Base-by-base conservation (phyloP, 2,888 invertebrate genomes). In the Drosophila villosipedis region DNA sequence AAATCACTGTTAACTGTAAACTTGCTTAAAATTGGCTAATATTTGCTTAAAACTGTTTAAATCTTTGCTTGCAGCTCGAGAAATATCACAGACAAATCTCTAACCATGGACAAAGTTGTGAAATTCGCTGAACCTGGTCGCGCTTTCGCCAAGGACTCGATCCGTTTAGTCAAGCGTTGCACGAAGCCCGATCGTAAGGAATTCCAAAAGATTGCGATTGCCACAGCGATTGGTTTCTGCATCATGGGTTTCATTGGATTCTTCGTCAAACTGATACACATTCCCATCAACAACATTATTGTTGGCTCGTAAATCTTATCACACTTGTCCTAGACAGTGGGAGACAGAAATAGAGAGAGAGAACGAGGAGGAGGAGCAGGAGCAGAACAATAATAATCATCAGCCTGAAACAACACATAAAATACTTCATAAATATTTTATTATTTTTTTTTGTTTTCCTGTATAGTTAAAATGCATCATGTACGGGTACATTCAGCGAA, bases 231-330 rank as follows among this genome's bases (percentile, higher is more conserved):
- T 92, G 99, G 99, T 68, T 99, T 99, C 95, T 99, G 98, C 94
- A 99, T 99, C 94, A 99, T 99, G 99, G 99, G 99, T 68, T 99
- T 99, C 94, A 99, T 99, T 93, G 99, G 99, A 90, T 99, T 99
- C 95, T 99, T 99, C 91, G 99, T 99, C 43, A 99, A 99, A 94
- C 95, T 99, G 88, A 99, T 99, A 94, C 99, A 99, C 94, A 99
- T 99, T 94, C 99, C 99, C 82, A 99, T 99, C 94, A 98, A 98
- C 94, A 98, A 98, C 94, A 98, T 98, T 93, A 98, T 98, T 94
- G 98, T 98, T 92, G 97, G 97, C 93, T 97, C 97, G 93, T 95
- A 95, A 94, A 90, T 82, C 30, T 33, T 25, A 31, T 1, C 31
- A 16, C 30, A 16, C 16, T 47, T 43, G 58, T 58, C 30, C 1